Evolutionary conservation across 1,140 invertebrate genomes (phyloP), one percentile per base, ranked within the genome.

Genomic region (Drosophila erecta): DNA sequence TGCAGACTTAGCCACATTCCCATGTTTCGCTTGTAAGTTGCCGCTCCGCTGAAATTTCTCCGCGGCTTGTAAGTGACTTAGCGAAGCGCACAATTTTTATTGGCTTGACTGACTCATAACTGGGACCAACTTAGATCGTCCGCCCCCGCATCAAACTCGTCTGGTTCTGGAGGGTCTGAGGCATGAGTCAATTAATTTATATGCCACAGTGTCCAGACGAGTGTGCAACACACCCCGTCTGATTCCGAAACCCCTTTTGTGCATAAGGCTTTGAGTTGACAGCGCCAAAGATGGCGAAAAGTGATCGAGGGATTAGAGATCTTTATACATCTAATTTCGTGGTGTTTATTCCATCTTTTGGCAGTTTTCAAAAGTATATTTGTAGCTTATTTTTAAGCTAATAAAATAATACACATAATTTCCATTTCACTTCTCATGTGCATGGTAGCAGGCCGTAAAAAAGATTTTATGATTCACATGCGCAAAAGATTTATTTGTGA

Each of bases 111-210:
- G 78, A 78, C 51, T 86, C 78, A 87, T 49, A 54, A 43, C 50
- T 24, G 53, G 43, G 43, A 20, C 43, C 59, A 55, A 49, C 44
- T 56, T 35, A 71, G 33, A 69, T 50, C 46, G 40, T 38, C 37
- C 38, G n/a, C 30, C 30, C 5, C 22, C n/a, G n/a, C 41, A n/a
- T 17, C n/a, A 30, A 2, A 10, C 6, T 3, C 17, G 6, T 47
- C 22, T 37, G 24, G n/a, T 65, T 62, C 56, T 62, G 44, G 44
- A 43, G 58, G 43, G 78, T 60, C 59, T 78, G 30, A 30, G 81
- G 47, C 81, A 79, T 86, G 81, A 86, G 69, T 86, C 81, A 86
- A 86, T 87, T 86, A 87, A 87, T 81, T 87, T 65, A 67, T 86
- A 54, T 83, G 58, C 75, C 59, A 75, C 76, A 81, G 43, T 67